Evolutionary conservation across 2,113 vertebrate genomes (phyloP).

Genomic region (Trachemys scripta): DNA sequence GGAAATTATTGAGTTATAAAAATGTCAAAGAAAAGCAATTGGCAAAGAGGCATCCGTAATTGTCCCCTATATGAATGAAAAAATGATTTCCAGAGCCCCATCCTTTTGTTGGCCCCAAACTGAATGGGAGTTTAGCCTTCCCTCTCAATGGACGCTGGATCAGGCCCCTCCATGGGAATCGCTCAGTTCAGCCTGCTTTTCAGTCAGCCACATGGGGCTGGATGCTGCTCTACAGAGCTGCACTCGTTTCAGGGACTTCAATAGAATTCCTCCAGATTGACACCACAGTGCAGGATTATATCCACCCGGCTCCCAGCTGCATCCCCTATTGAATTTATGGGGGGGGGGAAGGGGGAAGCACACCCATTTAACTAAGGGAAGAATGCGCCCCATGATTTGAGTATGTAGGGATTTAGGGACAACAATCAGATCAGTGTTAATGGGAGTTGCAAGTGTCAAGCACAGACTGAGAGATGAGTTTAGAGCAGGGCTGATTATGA

Average conservation of each 20-base stretch:
- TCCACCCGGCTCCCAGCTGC: background rate
- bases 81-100: conserved; percentile 60
- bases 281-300: rapidly evolving
- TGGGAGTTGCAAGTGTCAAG: rapidly evolving
- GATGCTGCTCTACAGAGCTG: background rate
- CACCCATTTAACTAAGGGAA: background rate
- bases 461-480: background rate
- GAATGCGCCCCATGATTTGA: background rate
- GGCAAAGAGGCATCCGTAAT: conserved; percentile 63
- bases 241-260: background rate
- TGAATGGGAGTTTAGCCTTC: conserved; percentile 48
- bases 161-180: background rate
- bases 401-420: background rate
- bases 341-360: rapidly evolving
- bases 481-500: background rate
- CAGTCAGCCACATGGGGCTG: rapidly evolving
- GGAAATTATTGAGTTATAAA: conserved; percentile 72
- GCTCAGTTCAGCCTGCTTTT: background rate
- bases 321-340: background rate
- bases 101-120: conserved; percentile 57
- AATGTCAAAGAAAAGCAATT: conserved; percentile 70
- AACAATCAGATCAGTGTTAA: rapidly evolving
- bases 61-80: conserved; percentile 55
- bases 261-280: background rate
- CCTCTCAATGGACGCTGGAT: conserved; percentile 34